Conservation (phyloP, 2,797 vertebrate species). For the Pangasius larnaudii region DNA sequence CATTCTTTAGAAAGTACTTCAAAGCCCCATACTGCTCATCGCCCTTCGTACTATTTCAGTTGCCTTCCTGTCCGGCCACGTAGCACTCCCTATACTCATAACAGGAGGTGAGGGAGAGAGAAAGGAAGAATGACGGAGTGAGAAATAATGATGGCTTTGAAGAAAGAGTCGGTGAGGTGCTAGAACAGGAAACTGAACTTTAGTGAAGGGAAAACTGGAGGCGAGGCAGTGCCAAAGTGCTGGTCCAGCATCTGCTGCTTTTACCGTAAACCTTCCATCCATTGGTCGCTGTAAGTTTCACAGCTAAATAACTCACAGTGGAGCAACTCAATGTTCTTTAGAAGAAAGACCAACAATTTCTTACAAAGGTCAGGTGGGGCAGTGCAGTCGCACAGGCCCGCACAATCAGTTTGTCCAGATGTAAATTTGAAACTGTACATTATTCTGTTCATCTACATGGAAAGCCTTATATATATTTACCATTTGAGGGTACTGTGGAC, state of each 20-base stretch:
- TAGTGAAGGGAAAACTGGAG: conserved; percentile 43
- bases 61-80: conserved; percentile 58
- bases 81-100: conserved; percentile 56
- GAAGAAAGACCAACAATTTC: neutral
- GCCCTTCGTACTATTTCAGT: conserved; percentile 36
- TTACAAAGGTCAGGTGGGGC: conserved; percentile 1
- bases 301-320: conserved; percentile 36
- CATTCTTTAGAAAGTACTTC: conserved; percentile 60
- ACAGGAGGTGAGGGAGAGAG: conserved; percentile 39
- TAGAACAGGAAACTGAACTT: conserved; percentile 52
- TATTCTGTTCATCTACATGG: neutral
- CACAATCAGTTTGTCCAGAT: neutral
- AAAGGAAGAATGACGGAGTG: conserved; percentile 34
- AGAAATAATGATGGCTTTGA: conserved; percentile 39
- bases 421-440: neutral
- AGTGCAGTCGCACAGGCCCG: neutral
- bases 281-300: conserved; percentile 38
- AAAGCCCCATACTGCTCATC: conserved; percentile 46
- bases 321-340: conserved; percentile 30
- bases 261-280: conserved; percentile 52
- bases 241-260: conserved; percentile 49
- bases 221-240: conserved; percentile 35
- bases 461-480: neutral
- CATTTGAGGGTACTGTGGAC: neutral
- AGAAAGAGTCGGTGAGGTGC: conserved; percentile 43